These are phyloP conservation scores for Python bivittatus DNA, from an alignment of 2,113 vertebrate genomes.

Conservation along the genomic window DNA sequence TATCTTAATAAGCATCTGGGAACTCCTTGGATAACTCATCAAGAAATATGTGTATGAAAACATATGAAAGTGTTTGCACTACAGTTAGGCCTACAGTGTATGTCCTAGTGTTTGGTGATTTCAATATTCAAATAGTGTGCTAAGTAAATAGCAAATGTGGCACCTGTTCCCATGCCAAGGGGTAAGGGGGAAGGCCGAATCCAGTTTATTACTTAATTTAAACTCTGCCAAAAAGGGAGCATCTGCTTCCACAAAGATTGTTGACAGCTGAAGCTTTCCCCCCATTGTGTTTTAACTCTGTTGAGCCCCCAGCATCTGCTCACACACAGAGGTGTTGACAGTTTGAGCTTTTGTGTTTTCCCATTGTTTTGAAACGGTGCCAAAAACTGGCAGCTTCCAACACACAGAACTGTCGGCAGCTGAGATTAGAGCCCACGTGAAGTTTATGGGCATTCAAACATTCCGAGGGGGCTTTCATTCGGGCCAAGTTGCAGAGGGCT, in stretches of 20 bases:
- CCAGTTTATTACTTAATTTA: conserved; percentile 36
- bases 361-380: conserved; percentile 57
- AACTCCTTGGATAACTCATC: background rate
- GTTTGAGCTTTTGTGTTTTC: conserved; percentile 59
- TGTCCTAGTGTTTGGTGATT: background rate
- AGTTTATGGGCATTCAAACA: conserved; percentile 22
- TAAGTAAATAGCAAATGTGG: conserved; percentile 5
- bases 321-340: conserved; percentile 64
- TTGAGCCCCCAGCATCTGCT: conserved; percentile 64
- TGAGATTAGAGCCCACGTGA: conserved; percentile 51
- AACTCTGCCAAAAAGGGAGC: conserved; percentile 54
- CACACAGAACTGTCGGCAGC: conserved; percentile 57
- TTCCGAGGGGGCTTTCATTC: background rate
- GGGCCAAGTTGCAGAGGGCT: background rate
- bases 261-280: conserved; percentile 64
- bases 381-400: conserved; percentile 59
- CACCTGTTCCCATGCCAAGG: background rate
- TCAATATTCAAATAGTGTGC: background rate
- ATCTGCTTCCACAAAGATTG: conserved; percentile 61
- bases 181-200: conserved; percentile 8
- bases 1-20: background rate
- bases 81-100: conserved; percentile 15
- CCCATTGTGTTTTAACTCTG: conserved; percentile 63
- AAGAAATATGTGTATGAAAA: conserved; percentile 6
- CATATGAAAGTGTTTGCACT: conserved; percentile 4